phyloP scores from a whole-genome alignment of 1,140 invertebrate genomes.

The Megalopta genalis region DNA sequence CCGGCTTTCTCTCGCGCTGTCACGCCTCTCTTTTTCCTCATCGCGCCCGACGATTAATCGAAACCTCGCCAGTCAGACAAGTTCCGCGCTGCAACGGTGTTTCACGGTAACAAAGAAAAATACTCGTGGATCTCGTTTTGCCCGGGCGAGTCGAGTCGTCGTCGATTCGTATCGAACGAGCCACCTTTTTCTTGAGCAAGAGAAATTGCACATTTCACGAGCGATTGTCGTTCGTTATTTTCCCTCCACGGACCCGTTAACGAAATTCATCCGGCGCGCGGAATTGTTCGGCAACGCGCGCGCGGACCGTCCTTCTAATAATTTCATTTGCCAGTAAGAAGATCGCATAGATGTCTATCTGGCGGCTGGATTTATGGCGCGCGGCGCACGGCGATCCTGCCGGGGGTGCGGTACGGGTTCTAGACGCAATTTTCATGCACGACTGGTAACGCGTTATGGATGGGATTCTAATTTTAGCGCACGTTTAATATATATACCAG shows the following conservation, averaged over 20 bases:
- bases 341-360: background rate
- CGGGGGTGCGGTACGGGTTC: background rate
- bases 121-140: conserved; percentile 24
- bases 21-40: background rate
- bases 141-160: background rate
- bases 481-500: background rate
- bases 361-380: background rate
- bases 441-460: background rate
- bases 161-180: conserved; percentile 4
- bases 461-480: conserved; percentile 9
- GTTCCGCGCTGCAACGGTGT: background rate
- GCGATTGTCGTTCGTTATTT: background rate
- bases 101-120: conserved; percentile 5
- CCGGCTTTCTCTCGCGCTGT: background rate
- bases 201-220: conserved; percentile 1
- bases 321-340: background rate
- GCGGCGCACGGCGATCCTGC: background rate
- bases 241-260: too few species aligned
- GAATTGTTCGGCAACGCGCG: background rate
- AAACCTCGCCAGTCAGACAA: conserved; percentile 24
- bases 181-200: background rate
- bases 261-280: background rate
- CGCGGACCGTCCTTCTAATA: conserved; percentile 3
- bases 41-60: conserved; percentile 35
- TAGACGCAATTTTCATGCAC: conserved; percentile 4